Conservation (phyloP, 1,140 invertebrate species). For the Heterodera schachtii region DNA sequence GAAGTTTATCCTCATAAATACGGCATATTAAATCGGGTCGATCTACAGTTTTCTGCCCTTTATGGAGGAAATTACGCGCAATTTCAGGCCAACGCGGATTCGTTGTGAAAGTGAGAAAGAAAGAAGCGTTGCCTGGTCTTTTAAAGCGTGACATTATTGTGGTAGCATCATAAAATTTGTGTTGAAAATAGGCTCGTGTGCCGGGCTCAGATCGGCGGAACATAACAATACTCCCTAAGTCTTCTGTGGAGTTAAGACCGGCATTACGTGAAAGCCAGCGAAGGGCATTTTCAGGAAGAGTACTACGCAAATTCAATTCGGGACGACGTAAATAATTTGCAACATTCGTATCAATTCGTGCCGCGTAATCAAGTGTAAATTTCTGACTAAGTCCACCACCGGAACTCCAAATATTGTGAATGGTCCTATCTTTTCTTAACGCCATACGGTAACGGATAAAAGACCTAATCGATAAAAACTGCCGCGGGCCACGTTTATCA, state of each 20-base stretch:
- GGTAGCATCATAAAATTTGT: conserved; percentile 5
- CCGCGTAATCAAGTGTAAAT: conserved; percentile 3
- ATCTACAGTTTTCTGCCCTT: neutral
- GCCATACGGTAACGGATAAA: conserved; percentile 1
- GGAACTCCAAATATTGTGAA: neutral
- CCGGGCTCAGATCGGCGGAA: neutral
- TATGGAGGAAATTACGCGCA: neutral
- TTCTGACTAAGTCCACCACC: neutral
- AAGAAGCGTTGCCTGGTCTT: neutral
- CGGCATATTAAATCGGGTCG: neutral
- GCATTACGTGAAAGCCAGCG: neutral
- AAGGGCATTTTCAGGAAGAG: neutral
- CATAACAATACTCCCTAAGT: neutral
- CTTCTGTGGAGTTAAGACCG: neutral
- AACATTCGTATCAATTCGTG: too few species aligned
- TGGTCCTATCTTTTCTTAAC: neutral
- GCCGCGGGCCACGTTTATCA: neutral
- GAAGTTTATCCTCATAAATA: neutral
- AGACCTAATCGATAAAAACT: neutral
- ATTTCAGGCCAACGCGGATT: conserved; percentile 6
- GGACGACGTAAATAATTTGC: neutral
- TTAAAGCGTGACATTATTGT: neutral
- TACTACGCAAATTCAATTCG: neutral
- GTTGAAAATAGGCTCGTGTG: neutral
- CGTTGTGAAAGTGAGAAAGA: neutral